These are phyloP conservation scores for Theocolax elegans DNA, from an alignment of 1,140 invertebrate species.

Conservation along the genomic window DNA sequence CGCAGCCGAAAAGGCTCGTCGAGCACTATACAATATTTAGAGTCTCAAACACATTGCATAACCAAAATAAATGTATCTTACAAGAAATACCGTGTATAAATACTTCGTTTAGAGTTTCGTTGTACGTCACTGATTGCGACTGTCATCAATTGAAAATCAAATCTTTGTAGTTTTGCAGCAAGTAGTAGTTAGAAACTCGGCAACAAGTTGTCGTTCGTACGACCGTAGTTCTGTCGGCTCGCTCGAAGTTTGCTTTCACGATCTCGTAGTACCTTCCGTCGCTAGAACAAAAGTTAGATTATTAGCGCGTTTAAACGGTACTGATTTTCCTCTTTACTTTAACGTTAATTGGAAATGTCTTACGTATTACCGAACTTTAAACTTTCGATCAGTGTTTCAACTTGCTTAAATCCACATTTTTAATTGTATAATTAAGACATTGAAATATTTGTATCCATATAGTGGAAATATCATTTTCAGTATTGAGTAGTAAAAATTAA, in stretches of 20 bases:
- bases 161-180: constrained; percentile 93
- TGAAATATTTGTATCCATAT: no score
- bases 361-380: no score
- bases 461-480: no score
- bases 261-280: constrained; percentile 99
- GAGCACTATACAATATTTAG: neutral
- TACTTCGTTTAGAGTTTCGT: neutral
- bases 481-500: no score
- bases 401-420: no score
- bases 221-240: constrained; percentile 95
- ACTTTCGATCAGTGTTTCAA: no score
- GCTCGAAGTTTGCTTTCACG: constrained; percentile 98
- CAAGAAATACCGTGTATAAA: constrained; percentile 22
- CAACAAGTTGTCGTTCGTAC: constrained; percentile 96
- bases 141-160: constrained; percentile 86
- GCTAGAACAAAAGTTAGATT: constrained; percentile 69
- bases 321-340: no score
- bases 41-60: neutral
- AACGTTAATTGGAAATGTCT: no score
- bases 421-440: no score
- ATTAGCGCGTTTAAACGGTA: no score
- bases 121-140: neutral
- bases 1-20: no score
- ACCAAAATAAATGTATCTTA: constrained; percentile 19
- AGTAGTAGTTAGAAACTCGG: constrained; percentile 88